A percentile compares a stretch with the other conserved stretches of the same genome.
Conservation (phyloP, 1,140 invertebrate genomes). For the Trichogramma pretiosum region DNA sequence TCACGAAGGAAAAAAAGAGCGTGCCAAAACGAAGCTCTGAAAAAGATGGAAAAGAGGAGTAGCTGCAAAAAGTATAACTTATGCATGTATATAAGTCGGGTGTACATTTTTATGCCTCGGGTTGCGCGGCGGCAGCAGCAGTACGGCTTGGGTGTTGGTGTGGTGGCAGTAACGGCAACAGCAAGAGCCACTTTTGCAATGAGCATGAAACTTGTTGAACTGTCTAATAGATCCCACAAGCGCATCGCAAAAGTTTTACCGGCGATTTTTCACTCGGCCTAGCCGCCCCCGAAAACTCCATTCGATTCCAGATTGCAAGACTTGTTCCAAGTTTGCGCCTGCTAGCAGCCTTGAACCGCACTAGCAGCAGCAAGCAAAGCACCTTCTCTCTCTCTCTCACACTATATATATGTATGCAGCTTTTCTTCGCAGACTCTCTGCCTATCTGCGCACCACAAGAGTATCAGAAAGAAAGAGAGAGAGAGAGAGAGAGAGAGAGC, state of each 20-base stretch:
- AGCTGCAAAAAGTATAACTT: no score
- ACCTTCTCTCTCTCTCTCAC: neutral
- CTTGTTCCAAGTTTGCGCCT: slow-evolving; percentile 35
- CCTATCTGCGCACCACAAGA: neutral
- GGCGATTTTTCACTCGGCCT: slow-evolving; percentile 38
- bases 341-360: neutral
- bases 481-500: no score
- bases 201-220: slow-evolving; percentile 30
- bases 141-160: no score
- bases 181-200: no score
- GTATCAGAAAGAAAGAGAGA: no score
- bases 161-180: no score
- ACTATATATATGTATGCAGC: no score
- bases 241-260: slow-evolving; percentile 28
- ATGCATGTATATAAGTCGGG: no score
- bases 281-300: slow-evolving; percentile 31
- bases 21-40: neutral
- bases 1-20: neutral
- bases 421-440: no score
- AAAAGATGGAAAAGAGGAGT: slow-evolving; percentile 6
- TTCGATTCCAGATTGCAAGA: slow-evolving; percentile 36
- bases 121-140: no score
- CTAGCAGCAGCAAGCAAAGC: no score
- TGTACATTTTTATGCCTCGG: no score
- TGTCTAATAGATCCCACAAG: slow-evolving; percentile 29